Percentiles rank a stretch among this genome's conserved stretches.
Conservation (phyloP, 2,888 invertebrate genomes). For the Epinotia nisella region DNA sequence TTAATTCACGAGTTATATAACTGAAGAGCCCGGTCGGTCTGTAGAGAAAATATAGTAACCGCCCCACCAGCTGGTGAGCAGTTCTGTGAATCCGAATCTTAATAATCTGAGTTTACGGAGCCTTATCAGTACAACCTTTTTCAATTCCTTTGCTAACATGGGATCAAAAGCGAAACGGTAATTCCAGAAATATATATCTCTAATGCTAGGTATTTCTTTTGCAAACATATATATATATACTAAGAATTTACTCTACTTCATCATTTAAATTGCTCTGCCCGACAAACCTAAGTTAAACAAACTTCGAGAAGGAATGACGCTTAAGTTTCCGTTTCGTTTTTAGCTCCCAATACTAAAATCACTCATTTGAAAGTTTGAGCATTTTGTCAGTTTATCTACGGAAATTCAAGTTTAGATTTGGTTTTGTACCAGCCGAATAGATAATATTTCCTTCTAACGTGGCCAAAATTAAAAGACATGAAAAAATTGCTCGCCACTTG, state of each 20-base stretch:
- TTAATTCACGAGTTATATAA: no score
- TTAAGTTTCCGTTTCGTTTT: not conserved
- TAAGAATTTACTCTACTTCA: constrained; percentile 7
- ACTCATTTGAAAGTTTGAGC: not conserved
- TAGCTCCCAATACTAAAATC: not conserved
- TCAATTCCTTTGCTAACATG: not conserved
- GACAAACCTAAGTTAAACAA: not conserved
- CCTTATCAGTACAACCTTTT: no score
- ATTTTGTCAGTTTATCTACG: not conserved
- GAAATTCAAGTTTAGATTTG: not conserved
- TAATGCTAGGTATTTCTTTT: not conserved
- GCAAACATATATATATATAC: not conserved
- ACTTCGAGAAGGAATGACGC: not conserved
- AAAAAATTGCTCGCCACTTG: not conserved
- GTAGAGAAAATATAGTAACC: no score
- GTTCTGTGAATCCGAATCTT: no score
- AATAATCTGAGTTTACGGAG: no score
- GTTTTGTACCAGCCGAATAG: no score
- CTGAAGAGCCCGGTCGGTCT: no score
- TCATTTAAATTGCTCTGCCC: not conserved
- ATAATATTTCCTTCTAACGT: no score
- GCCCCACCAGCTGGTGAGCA: no score
- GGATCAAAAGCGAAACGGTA: constrained; percentile 23
- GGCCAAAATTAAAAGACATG: not conserved
- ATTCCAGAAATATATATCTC: not conserved